Conservation (phyloP, 2,113 vertebrate genomes). For the Gymnobelideus leadbeateri region DNA sequence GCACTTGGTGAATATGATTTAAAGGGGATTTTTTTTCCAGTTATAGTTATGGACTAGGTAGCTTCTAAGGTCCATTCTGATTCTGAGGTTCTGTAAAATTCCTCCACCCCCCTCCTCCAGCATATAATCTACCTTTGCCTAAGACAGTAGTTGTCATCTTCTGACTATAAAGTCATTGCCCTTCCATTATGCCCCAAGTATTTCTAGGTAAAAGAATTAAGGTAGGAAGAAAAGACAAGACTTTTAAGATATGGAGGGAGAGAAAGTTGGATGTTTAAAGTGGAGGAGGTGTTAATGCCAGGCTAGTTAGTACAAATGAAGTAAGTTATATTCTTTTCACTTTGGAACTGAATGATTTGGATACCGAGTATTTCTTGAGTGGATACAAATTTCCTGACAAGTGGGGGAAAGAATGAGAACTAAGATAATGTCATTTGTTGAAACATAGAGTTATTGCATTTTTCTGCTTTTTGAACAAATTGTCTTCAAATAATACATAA, state of each 20-base stretch:
- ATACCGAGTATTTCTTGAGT: not conserved
- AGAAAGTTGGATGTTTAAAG: not conserved
- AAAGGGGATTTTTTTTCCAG: not conserved
- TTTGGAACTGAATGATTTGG: not conserved
- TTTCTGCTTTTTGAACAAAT: slow-evolving; percentile 64
- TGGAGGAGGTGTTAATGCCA: not conserved
- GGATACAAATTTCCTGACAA: not conserved
- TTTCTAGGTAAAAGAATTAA: not conserved
- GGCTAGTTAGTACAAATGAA: not conserved
- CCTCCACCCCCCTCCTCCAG: not conserved
- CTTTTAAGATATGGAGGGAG: not conserved
- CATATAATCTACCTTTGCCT: not conserved
- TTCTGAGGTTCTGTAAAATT: not conserved
- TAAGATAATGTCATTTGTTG: not conserved
- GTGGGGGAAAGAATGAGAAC: not conserved
- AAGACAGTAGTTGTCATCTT: not conserved
- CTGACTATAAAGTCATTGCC: not conserved
- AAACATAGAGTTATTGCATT: slow-evolving; percentile 37
- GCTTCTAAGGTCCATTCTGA: not conserved
- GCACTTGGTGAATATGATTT: not conserved
- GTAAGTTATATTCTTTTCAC: not conserved
- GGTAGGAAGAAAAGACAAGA: not conserved
- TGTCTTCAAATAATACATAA: slow-evolving; percentile 55
- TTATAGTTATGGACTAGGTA: not conserved
- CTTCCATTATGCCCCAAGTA: not conserved